Evolutionary conservation across 1,140 invertebrate species (phyloP).

Genomic region (Drosophila littoralis): DNA sequence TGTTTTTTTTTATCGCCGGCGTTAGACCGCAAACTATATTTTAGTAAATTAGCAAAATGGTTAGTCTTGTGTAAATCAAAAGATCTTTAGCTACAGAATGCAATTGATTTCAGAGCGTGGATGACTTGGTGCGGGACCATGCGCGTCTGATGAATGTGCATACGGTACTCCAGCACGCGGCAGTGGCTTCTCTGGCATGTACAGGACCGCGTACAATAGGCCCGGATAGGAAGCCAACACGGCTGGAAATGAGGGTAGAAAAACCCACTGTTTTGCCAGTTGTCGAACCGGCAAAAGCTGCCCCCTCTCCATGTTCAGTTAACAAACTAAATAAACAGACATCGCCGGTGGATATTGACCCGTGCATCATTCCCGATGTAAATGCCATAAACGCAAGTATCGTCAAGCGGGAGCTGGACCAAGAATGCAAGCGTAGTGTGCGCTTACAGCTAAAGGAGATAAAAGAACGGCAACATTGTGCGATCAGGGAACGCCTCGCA

Average conservation of each 20-base stretch:
- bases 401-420: constrained; percentile 48
- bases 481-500: not conserved
- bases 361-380: constrained; percentile 40
- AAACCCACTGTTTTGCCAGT: not conserved
- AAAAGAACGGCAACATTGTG: constrained; percentile 50
- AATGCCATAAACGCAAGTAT: constrained; percentile 57
- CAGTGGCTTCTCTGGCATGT: constrained; percentile 43
- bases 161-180: constrained; percentile 53
- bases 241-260: not conserved
- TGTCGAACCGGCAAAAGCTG: not conserved
- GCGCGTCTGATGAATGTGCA: constrained; percentile 35
- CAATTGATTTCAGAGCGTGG: constrained; percentile 52
- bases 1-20: not conserved
- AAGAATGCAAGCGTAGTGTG: constrained; percentile 60
- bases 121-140: constrained; percentile 43
- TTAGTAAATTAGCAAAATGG: constrained; percentile 19
- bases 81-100: not conserved
- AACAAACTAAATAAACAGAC: not conserved
- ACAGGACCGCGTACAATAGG: constrained; percentile 53
- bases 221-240: constrained; percentile 38
- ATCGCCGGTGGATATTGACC: not conserved
- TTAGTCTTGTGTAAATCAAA: not conserved
- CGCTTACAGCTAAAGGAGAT: constrained; percentile 54
- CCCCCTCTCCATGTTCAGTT: not conserved
- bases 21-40: not conserved